A percentile compares a stretch with the other conserved stretches of the same genome.
phyloP scores from a whole-genome alignment of 2,888 invertebrate genomes.

The Trissonchulus latispiculum region DNA sequence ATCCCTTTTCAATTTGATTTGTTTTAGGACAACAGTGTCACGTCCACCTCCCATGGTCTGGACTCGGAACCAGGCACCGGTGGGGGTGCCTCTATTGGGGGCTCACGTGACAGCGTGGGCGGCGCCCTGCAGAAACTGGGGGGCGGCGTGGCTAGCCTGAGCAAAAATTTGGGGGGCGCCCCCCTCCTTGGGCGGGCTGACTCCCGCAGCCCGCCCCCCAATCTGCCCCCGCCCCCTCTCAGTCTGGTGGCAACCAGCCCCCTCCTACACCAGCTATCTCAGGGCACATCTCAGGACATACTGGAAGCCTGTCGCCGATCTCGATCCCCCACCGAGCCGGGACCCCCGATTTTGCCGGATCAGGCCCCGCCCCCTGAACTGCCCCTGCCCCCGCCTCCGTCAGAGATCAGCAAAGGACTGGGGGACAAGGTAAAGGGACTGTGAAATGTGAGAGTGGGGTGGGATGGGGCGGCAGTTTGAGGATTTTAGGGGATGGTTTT shows the following conservation, averaged over 20 bases:
- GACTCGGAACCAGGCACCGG: no score
- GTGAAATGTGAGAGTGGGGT: no score
- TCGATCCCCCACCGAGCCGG: no score
- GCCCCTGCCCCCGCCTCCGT: conserved; percentile 28
- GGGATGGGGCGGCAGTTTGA: no score
- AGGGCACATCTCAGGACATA: neutral
- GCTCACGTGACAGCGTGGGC: no score
- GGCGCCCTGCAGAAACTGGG: no score
- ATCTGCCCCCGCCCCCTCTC: conserved; percentile 39
- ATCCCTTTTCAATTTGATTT: no score
- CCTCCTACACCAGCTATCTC: conserved; percentile 53
- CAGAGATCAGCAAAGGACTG: conserved; percentile 25
- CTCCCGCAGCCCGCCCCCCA: no score
- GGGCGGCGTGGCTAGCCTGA: conserved; percentile 41
- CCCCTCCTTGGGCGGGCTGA: conserved; percentile 32
- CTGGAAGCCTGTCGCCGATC: no score
- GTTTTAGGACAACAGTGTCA: neutral
- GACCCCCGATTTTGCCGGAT: conserved; percentile 36
- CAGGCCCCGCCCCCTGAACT: conserved; percentile 29
- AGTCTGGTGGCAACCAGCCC: conserved; percentile 55
- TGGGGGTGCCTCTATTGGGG: no score
- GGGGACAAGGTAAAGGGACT: conserved; percentile 21
- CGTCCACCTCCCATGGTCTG: conserved; percentile 8
- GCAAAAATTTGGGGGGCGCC: conserved; percentile 33
- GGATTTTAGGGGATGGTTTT: no score